Percentiles rank a stretch among this genome's conserved stretches.
These are phyloP conservation scores for Apoda limacodes DNA, from an alignment of 2,888 invertebrate species.

Conservation along the genomic window DNA sequence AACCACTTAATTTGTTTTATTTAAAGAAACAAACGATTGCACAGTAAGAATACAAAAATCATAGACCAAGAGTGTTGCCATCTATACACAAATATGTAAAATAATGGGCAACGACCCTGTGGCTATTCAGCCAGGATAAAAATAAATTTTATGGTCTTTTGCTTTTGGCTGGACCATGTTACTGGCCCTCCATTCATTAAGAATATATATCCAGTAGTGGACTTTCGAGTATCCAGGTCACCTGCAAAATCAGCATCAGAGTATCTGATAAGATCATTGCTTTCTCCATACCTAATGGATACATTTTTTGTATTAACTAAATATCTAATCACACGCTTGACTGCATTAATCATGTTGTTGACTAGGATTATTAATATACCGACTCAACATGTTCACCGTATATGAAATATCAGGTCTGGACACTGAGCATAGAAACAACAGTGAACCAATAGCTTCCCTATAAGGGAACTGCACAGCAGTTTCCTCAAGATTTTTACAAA, in stretches of 20 bases:
- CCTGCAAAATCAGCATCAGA: constrained; percentile 24
- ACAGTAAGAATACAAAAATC: no score
- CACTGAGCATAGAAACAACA: constrained; percentile 19
- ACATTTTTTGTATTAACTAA: constrained; percentile 20
- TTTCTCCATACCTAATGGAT: constrained; percentile 19
- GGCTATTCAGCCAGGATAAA: no score
- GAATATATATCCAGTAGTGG: constrained; percentile 24
- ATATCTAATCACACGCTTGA: constrained; percentile 22
- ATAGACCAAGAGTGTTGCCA: no score
- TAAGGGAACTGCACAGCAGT: constrained; percentile 15
- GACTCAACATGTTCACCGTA: constrained; percentile 19
- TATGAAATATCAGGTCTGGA: constrained; percentile 18
- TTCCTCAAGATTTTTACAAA: constrained; percentile 12
- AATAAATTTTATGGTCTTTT: constrained; percentile 16
- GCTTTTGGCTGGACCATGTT: constrained; percentile 21
- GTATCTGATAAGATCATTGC: constrained; percentile 18
- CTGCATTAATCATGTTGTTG: constrained; percentile 18
- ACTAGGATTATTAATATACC: constrained; percentile 20
- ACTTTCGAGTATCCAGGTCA: constrained; percentile 22
- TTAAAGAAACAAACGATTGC: no score
- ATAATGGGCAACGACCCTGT: no score
- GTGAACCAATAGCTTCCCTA: constrained; percentile 18
- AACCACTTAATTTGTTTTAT: no score
- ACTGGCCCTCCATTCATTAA: constrained; percentile 23
- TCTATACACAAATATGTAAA: no score